phyloP scores from a whole-genome alignment of 2,113 vertebrate species.

The Podocnemis expansa region DNA sequence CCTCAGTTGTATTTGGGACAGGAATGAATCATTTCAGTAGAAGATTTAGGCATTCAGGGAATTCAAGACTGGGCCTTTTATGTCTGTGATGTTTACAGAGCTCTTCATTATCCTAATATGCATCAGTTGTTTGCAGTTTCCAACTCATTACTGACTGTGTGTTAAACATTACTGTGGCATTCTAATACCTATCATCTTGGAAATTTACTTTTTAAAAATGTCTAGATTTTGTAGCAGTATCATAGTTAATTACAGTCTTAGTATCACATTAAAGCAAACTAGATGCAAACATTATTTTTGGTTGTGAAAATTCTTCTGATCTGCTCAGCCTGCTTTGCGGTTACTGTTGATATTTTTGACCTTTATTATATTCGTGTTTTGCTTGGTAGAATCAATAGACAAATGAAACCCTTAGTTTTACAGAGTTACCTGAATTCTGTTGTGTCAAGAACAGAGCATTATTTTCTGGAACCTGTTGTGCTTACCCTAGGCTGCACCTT shows the following conservation, averaged over 20 bases:
- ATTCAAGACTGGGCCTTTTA: not conserved
- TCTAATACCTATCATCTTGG: not conserved
- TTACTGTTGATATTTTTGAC: not conserved
- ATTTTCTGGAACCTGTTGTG: fast-evolving
- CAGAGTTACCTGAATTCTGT: not conserved
- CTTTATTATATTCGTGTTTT: not conserved
- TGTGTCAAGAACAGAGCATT: not conserved
- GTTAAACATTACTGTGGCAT: not conserved
- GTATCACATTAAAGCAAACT: not conserved
- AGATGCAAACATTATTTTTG: fast-evolving
- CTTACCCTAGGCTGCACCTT: not conserved
- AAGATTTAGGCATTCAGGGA: not conserved
- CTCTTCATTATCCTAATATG: fast-evolving
- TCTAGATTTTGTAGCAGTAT: not conserved
- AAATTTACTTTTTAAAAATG: not conserved
- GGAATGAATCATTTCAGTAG: not conserved
- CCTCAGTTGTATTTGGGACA: not conserved
- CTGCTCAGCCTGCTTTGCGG: not conserved
- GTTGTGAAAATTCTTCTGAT: not conserved
- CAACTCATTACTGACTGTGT: not conserved
- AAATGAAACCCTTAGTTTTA: not conserved
- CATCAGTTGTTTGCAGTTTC: not conserved
- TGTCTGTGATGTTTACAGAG: not conserved
- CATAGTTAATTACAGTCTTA: not conserved
- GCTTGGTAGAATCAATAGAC: not conserved